Conservation (phyloP, 1,140 invertebrate species). For the Choristoneura fumiferana region DNA sequence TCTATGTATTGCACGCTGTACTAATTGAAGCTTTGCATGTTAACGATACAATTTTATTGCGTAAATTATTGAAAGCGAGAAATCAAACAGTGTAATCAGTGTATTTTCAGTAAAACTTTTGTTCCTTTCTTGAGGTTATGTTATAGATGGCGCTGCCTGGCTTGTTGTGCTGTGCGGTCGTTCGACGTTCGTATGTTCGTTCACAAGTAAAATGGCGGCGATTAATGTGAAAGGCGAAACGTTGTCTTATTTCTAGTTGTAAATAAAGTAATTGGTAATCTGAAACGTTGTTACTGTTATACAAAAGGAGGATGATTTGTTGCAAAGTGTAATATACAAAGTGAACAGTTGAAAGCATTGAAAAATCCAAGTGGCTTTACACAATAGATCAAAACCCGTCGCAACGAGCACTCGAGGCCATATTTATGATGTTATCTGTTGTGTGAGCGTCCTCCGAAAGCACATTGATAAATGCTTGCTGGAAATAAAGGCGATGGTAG, state of each 20-base stretch:
- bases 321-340: constrained; percentile 48
- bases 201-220: constrained; percentile 78
- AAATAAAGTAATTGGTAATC: constrained; percentile 72
- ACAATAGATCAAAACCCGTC: constrained; percentile 75
- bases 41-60: neutral
- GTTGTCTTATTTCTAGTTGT: constrained; percentile 77
- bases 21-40: neutral
- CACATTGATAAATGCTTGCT: constrained; percentile 71
- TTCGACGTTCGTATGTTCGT: constrained; percentile 72
- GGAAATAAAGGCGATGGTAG: constrained; percentile 72
- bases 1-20: neutral
- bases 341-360: constrained; percentile 50
- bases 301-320: constrained; percentile 39
- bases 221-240: constrained; percentile 79
- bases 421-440: constrained; percentile 79
- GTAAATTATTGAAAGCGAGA: too few relatives aligned
- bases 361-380: constrained; percentile 58
- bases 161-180: constrained; percentile 72
- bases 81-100: neutral
- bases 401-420: constrained; percentile 75
- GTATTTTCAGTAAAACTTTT: neutral
- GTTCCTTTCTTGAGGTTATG: constrained; percentile 22
- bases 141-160: constrained; percentile 69
- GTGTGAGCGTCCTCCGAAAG: constrained; percentile 74
- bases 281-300: constrained; percentile 42